phyloP scores from a whole-genome alignment of 2,797 vertebrate genomes.

The Sebastiscus albofasciatus region DNA sequence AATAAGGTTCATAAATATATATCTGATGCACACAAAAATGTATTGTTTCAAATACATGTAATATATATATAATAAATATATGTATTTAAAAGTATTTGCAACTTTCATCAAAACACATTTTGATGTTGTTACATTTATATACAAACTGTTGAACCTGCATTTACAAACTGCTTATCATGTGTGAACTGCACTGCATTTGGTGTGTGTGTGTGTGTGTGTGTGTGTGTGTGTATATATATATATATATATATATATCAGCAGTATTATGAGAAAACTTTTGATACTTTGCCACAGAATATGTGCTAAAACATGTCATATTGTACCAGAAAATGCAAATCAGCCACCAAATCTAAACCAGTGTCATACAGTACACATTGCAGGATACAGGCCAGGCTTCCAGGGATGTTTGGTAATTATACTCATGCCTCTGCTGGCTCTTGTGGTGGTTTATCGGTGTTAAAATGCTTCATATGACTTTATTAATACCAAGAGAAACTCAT shows the following conservation, averaged over 20 bases:
- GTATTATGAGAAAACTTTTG: background rate
- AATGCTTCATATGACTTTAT: background rate
- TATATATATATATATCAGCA: background rate
- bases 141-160: too few species aligned
- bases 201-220: too few species aligned
- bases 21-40: too few species aligned
- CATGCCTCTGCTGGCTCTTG: background rate
- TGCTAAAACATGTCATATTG: background rate
- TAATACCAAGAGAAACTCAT: background rate
- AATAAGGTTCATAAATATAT: too few species aligned
- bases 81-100: too few species aligned
- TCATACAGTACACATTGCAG: background rate
- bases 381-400: background rate
- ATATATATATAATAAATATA: too few species aligned
- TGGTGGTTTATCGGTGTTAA: background rate
- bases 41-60: too few species aligned
- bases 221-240: too few species aligned
- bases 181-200: too few species aligned
- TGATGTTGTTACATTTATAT: too few species aligned
- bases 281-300: background rate
- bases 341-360: background rate
- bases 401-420: background rate
- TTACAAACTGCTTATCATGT: too few species aligned
- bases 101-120: too few species aligned
- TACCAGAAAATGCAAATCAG: background rate